Evolutionary conservation across 2,113 vertebrate genomes (phyloP).

Genomic region (Notothenia rossii): DNA sequence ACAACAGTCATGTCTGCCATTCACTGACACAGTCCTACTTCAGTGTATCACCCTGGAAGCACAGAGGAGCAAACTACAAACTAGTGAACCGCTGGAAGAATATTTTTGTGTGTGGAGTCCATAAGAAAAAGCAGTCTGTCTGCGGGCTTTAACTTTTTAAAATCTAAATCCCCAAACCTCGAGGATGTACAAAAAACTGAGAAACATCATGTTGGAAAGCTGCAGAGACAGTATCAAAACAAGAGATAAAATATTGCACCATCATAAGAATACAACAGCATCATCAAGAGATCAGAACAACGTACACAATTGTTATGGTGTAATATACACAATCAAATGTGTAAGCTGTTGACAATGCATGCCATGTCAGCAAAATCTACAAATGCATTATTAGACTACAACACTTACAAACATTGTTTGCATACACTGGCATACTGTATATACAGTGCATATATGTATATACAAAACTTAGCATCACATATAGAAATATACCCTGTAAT

Average conservation of each 20-base stretch:
- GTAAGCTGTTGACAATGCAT: conserved; percentile 77
- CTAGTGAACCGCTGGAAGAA: conserved; percentile 79
- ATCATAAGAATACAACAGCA: conserved; percentile 82
- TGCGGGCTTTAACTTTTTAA: conserved; percentile 34
- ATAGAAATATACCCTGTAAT: conserved; percentile 85
- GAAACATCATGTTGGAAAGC: conserved; percentile 63
- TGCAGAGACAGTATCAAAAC: conserved; percentile 81
- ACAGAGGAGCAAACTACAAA: conserved; percentile 76
- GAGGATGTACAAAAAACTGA: conserved; percentile 63
- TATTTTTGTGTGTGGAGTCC: conserved; percentile 55
- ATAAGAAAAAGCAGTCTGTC: conserved; percentile 57
- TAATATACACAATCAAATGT: conserved; percentile 79
- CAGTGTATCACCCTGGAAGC: conserved; percentile 80
- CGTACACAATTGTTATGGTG: conserved; percentile 77
- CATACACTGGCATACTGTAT: conserved; percentile 76
- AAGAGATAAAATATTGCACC: conserved; percentile 86
- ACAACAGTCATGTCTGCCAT: conserved; percentile 69
- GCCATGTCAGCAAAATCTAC: conserved; percentile 73
- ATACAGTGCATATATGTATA: conserved; percentile 75
- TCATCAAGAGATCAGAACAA: conserved; percentile 76
- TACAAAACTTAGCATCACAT: conserved; percentile 74
- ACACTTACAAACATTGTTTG: conserved; percentile 78
- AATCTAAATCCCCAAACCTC: conserved; percentile 49
- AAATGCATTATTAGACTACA: conserved; percentile 72
- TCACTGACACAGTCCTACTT: conserved; percentile 48